Evolutionary conservation across 2,888 invertebrate species (phyloP), one percentile per base, ranked within the genome.

Genomic region (Mesopsocus fuscifrons): DNA sequence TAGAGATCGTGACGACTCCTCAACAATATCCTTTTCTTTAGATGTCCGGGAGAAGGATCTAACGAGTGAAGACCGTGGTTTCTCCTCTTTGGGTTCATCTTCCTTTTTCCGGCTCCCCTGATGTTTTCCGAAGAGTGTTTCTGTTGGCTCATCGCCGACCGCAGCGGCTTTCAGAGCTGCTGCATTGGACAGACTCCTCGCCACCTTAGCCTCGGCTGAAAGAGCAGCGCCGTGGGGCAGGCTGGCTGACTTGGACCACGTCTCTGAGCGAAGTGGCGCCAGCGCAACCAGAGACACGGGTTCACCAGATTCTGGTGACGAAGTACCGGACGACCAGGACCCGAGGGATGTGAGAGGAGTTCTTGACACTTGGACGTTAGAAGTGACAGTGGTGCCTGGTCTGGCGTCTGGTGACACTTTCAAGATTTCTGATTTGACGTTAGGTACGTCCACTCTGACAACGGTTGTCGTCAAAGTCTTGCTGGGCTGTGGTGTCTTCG

Each of bases 211-310:
- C 9, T 13, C 22, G 21, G 18, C 18, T 31, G 69, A 61, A 23
- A 71, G 62, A 32, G 71, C 69, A 48, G 72, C 58, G 26, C 74
- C 74, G 15, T 71, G 72, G 21, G 75, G 74, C 44, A 74, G 59
- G 47, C 74, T 74, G 22, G 74, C 71, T 46, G 74, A 74, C 57
- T 74, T 74, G 50, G 26, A 26, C 26, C 26, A 26, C 26, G 17
- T 38, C 6, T 21, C 20, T 4, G 18, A 20, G 18, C 21, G 20
- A 13, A 34, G 6, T 8, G 71, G 45, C 40, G 42, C 45, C n/a
- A 41, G 20, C 9, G 42, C 20, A n/a, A 41, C 18, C 20, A 21
- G 34, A 21, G 41, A 21, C 34, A 34, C 17, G 11, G 42, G 34
- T 35, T 45, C 34, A 42, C 41, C 41, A 16, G 41, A 41, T 30